Percentiles rank a stretch among this genome's conserved stretches.
phyloP scores from a whole-genome alignment of 2,888 invertebrate genomes.

The Ennomos erosarius region DNA sequence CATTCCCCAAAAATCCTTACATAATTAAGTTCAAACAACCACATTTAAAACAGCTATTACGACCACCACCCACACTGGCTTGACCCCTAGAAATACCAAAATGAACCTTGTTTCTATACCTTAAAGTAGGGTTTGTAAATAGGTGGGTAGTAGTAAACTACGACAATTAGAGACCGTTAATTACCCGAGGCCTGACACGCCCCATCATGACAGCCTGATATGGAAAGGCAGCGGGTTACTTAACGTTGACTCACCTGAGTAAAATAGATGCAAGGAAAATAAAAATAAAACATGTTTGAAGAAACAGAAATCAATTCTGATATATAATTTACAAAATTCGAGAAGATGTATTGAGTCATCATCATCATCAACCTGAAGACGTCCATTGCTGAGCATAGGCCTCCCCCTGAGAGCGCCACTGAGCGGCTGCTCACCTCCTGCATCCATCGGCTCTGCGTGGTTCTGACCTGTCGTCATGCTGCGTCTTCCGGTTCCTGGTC shows the following conservation, averaged over 20 bases:
- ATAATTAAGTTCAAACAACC: constrained; percentile 34
- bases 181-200: constrained; percentile 38
- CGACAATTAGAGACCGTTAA: constrained; percentile 37
- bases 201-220: constrained; percentile 36
- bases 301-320: too few species aligned
- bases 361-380: too few species aligned
- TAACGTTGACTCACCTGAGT: constrained; percentile 20
- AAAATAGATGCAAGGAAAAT: constrained; percentile 13
- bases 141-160: constrained; percentile 5
- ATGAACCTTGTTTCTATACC: constrained; percentile 5
- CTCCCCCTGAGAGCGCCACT: too few species aligned
- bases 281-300: background rate
- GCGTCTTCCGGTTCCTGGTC: too few species aligned
- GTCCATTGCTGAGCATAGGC: too few species aligned
- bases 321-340: too few species aligned
- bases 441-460: too few species aligned
- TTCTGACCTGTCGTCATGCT: too few species aligned
- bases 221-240: constrained; percentile 28
- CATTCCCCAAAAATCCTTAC: constrained; percentile 32
- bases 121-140: constrained; percentile 8
- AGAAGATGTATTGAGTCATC: too few species aligned
- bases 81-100: constrained; percentile 1
- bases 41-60: constrained; percentile 38
- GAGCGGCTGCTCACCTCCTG: too few species aligned
- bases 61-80: constrained; percentile 35